Evolutionary conservation across 1,140 invertebrate genomes (phyloP).

Genomic region (Drusus annulatus): DNA sequence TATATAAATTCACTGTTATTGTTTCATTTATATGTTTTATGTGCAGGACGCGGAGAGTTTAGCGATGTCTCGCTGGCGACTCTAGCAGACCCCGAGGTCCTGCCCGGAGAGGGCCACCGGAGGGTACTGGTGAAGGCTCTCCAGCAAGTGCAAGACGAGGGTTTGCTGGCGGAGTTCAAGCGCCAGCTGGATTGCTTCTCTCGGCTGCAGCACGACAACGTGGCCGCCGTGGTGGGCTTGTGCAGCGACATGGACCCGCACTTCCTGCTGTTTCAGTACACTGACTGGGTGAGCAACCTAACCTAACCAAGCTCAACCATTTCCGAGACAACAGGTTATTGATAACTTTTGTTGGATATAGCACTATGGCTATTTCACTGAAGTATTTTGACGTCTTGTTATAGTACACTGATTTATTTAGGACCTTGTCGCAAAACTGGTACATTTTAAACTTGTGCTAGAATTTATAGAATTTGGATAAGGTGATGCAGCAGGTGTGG

Average conservation of each 20-base stretch:
- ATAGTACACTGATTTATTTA: too few relatives aligned
- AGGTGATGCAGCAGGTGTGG: too few relatives aligned
- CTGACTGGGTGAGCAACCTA: constrained; percentile 83
- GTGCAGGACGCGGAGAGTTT: constrained; percentile 87
- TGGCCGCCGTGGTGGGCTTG: constrained; percentile 85
- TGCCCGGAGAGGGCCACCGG: constrained; percentile 51
- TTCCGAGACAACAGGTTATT: too few relatives aligned
- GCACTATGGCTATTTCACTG: too few relatives aligned
- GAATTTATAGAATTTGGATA: too few relatives aligned
- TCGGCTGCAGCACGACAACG: constrained; percentile 84
- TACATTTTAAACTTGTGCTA: too few relatives aligned
- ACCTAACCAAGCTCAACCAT: neutral
- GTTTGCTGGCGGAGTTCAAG: constrained; percentile 85
- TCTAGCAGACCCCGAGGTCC: constrained; percentile 58
- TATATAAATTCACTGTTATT: too few relatives aligned
- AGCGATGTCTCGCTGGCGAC: constrained; percentile 90
- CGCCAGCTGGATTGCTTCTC: constrained; percentile 89
- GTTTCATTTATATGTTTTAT: too few relatives aligned
- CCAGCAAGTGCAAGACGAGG: constrained; percentile 82
- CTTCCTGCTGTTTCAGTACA: constrained; percentile 92
- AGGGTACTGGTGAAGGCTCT: constrained; percentile 82
- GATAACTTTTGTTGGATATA: too few relatives aligned
- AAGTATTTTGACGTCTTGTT: too few relatives aligned
- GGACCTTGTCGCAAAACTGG: too few relatives aligned
- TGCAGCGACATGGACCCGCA: constrained; percentile 89